Base-by-base conservation (phyloP, 2,113 vertebrate genomes). In the Platanista minor region DNA sequence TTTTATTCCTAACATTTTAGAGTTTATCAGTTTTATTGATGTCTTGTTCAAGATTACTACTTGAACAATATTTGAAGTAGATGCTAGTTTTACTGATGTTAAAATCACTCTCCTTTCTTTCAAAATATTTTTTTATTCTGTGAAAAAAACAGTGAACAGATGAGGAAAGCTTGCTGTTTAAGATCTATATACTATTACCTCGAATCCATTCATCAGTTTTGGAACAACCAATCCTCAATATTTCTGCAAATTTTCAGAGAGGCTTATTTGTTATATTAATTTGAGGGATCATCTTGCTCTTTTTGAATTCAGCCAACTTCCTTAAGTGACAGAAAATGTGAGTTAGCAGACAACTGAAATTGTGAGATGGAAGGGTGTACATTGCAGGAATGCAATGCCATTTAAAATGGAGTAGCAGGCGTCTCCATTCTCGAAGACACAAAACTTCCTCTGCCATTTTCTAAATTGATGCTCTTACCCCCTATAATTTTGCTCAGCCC, bases 1-100 rank as follows among this genome's bases (percentile, higher is more conserved):
- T 93, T 59, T 87, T 49, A 43, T 36, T 43, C 83, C 25, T 59
- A 43, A 84, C 27, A 97, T 87, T 90, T 96, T 84, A 78, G 14
- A 81, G 33, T 64, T 57, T 89, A 80, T 94, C 46, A 57, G 9
- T 59, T 87, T 88, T 66, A 85, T 54, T 64, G 29, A 64, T 31
- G 14, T 62, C 57, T 82, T 74, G 3, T 25, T 96, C 41, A 77
- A 59, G 29, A 72, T 72, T 72, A 54, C 15, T 86, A 6, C 14
- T 61, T 49, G 4, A 92, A 67, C 8, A 92, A 41, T 83, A 46
- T 46, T 81, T 95, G 14, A 66, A 61, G 9, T 80, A 64, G 2
- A 72, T 82, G 11, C 25, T 84, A 80, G 8, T 25, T 95, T 72
- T 64, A 84, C 39, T 74, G 31, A 57, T 77, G 62, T 96, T 69